Percentiles rank a stretch among this genome's conserved stretches.
Evolutionary conservation across 2,113 vertebrate species (phyloP).

Genomic region (Hyaena hyaena): DNA sequence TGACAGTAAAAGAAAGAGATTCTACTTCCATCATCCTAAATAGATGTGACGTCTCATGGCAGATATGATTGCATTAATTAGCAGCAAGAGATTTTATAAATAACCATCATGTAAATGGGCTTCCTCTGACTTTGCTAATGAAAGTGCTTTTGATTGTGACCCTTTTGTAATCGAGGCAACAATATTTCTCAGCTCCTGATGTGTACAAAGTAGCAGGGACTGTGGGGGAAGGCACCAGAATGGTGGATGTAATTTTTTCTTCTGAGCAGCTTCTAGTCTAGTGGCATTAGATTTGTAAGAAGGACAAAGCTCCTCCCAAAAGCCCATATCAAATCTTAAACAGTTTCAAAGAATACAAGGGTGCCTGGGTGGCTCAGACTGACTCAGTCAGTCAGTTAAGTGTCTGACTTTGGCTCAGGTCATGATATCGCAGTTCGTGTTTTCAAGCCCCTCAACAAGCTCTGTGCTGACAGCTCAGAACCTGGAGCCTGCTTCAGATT

Average conservation of each 20-base stretch:
- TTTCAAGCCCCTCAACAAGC: no score
- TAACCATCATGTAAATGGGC: neutral
- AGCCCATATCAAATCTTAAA: conserved; percentile 35
- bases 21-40: neutral
- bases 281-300: neutral
- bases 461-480: no score
- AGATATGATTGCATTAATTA: conserved; percentile 19
- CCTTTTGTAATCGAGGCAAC: conserved; percentile 4
- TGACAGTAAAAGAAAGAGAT: neutral
- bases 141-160: conserved; percentile 5
- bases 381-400: no score
- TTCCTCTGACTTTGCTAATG: neutral
- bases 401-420: no score
- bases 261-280: neutral
- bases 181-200: conserved; percentile 10
- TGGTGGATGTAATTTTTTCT: neutral
- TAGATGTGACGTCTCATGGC: neutral
- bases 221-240: neutral
- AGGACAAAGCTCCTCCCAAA: neutral
- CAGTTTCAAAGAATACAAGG: conserved; percentile 7
- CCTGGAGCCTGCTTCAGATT: no score
- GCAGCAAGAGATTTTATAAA: conserved; percentile 44
- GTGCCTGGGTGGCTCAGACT: no score
- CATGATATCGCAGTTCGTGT: no score
- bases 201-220: neutral